Base-by-base conservation (phyloP, 2,888 invertebrate genomes). In the Laspeyria flexula region DNA sequence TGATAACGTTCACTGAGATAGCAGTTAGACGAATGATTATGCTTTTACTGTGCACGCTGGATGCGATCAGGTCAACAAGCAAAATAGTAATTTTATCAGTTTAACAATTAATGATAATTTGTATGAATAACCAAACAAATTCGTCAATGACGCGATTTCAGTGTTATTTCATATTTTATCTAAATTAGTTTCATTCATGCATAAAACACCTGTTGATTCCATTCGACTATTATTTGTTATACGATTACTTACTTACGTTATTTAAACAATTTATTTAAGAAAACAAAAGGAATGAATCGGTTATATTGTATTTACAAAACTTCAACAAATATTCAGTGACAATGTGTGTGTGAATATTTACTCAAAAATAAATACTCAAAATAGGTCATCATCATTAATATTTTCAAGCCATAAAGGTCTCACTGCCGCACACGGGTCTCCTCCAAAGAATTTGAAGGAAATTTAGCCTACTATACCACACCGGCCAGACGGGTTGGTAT, bases 181-280 rank as follows among this genome's bases (percentile, higher is more conserved):
- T 58, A 52, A 54, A 48, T 56, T 53, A 34, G 25, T 54, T 67
- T 50, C 59, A 66, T 65, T 65, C 66, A 72, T 68, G 50, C 40
- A 55, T 54, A 29, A 50, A 62, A 62, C 73, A 76, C 68, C 77
- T 74, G 74, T 71, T 61, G 55, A 51, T 50, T 56, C 31, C 29
- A 46, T 52, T 42, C 31, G 25, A 27, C 34, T 23, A 50, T 30
- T 58, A 59, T 62, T 61, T 60, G 37, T 12, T 21, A 31, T 51
- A 29, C 21, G 51, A 55, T 55, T 49, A 29, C 11, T 1, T 27
- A 11, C 11, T 13, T 31, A 57, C 13, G 18, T 5, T 54, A 39
- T 56, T 69, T 21, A 12, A 16, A 29, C 13, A 29, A 25, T 7
- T 25, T 25, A 25, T 25, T 18, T 18, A 18, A 18, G 3, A 18